Conservation (phyloP, 1,140 invertebrate genomes). For the Rhopalosiphum padi region DNA sequence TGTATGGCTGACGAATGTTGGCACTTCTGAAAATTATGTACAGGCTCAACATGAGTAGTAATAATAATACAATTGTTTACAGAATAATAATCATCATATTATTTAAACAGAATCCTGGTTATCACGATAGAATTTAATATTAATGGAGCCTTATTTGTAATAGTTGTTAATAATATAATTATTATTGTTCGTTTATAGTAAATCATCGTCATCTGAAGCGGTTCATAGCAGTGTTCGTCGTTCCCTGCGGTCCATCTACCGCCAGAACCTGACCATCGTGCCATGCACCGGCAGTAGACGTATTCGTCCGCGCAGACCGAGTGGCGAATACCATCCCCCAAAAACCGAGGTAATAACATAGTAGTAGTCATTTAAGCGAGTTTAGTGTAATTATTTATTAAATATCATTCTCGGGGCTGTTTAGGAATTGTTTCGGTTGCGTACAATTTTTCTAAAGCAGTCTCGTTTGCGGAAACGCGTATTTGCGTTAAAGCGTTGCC, state of each 20-base stretch:
- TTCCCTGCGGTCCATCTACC: not conserved
- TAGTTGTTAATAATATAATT: not conserved
- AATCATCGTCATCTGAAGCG: not conserved
- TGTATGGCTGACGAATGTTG: not conserved
- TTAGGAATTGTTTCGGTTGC: not conserved
- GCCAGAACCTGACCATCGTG: not conserved
- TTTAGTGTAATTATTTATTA: not conserved
- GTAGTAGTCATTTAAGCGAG: not conserved
- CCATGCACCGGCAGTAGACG: not conserved
- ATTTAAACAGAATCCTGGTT: not conserved
- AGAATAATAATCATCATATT: not conserved
- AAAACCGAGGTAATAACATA: not conserved
- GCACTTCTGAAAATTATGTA: not conserved
- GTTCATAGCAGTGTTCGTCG: not conserved
- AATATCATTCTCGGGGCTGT: not conserved
- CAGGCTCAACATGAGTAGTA: not conserved
- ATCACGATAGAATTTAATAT: not conserved
- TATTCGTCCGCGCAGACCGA: not conserved
- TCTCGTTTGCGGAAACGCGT: not conserved
- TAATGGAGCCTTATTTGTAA: not conserved
- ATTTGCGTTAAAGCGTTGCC: not conserved
- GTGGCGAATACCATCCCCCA: too few species aligned
- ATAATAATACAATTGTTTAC: not conserved
- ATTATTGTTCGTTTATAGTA: not conserved
- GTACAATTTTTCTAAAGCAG: not conserved